phyloP scores from a whole-genome alignment of 2,797 vertebrate genomes.

The Phrynocephalus vlangalii region DNA sequence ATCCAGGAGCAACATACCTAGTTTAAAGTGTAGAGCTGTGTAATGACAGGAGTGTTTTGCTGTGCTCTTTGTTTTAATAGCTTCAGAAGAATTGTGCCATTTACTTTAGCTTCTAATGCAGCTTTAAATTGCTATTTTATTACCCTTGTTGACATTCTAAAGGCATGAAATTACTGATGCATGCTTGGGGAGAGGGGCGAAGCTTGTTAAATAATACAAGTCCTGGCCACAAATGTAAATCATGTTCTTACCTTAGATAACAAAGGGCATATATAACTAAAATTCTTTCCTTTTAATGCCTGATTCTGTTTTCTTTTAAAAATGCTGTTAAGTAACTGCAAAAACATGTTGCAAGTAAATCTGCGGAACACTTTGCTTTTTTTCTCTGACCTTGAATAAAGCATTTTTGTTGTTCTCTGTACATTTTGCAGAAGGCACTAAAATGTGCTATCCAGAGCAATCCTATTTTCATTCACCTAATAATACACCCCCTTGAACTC shows the following conservation, averaged over 20 bases:
- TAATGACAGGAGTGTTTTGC: conserved; percentile 55
- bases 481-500: background rate
- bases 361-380: background rate
- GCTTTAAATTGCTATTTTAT: conserved; percentile 80
- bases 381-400: conserved; percentile 36
- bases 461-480: background rate
- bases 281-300: conserved; percentile 36
- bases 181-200: conserved; percentile 67
- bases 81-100: conserved; percentile 68
- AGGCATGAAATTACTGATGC: conserved; percentile 78
- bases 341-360: conserved; percentile 36
- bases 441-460: background rate
- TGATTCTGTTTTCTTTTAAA: background rate
- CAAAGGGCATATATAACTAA: conserved; percentile 57
- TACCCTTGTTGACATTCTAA: conserved; percentile 77
- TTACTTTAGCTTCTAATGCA: conserved; percentile 76
- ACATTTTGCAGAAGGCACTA: background rate
- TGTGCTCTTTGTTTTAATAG: conserved; percentile 72
- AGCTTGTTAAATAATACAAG: conserved; percentile 65
- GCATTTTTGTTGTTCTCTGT: conserved; percentile 17
- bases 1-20: conserved; percentile 13
- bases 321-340: conserved; percentile 54
- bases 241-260: conserved; percentile 62
- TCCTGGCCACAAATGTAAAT: conserved; percentile 49
- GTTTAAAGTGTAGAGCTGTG: conserved; percentile 53